Conservation (phyloP, 2,888 invertebrate genomes). For the Drosophila nr. medialis region DNA sequence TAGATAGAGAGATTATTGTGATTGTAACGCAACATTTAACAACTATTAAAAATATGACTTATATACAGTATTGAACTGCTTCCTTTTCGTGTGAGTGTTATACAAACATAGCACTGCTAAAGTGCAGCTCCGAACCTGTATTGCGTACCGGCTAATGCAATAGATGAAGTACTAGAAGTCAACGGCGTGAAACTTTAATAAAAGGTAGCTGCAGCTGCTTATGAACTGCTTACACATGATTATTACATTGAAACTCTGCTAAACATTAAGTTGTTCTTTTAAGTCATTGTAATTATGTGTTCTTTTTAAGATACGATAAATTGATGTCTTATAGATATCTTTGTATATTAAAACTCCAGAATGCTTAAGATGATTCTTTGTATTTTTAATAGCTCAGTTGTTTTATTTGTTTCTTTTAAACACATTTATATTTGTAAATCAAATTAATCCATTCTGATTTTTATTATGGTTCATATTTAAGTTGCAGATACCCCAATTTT, state of each 20-base stretch:
- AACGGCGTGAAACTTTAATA: not conserved
- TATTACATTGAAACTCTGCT: not conserved
- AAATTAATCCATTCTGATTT: not conserved
- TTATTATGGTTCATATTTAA: slow-evolving; percentile 45
- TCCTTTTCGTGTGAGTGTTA: too few relatives aligned
- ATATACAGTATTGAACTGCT: too few relatives aligned
- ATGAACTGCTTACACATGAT: not conserved
- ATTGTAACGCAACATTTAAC: too few relatives aligned
- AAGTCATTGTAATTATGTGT: too few relatives aligned
- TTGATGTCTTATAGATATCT: too few relatives aligned
- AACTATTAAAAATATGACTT: too few relatives aligned
- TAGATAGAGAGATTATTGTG: too few relatives aligned
- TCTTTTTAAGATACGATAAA: too few relatives aligned
- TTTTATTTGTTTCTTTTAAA: not conserved
- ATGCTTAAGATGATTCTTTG: too few relatives aligned
- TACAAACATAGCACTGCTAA: not conserved
- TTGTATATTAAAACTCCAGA: too few relatives aligned
- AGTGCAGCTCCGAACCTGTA: not conserved
- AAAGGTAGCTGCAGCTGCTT: not conserved
- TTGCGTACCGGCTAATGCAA: not conserved
- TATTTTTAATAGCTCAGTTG: too few relatives aligned
- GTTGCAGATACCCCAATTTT: slow-evolving; percentile 71
- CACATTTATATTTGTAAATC: not conserved
- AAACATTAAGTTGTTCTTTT: not conserved
- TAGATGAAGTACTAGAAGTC: not conserved